A percentile compares a stretch with the other conserved stretches of the same genome.
These are phyloP conservation scores for Cetoscarus ocellatus DNA, from an alignment of 2,797 vertebrate genomes.

Conservation along the genomic window DNA sequence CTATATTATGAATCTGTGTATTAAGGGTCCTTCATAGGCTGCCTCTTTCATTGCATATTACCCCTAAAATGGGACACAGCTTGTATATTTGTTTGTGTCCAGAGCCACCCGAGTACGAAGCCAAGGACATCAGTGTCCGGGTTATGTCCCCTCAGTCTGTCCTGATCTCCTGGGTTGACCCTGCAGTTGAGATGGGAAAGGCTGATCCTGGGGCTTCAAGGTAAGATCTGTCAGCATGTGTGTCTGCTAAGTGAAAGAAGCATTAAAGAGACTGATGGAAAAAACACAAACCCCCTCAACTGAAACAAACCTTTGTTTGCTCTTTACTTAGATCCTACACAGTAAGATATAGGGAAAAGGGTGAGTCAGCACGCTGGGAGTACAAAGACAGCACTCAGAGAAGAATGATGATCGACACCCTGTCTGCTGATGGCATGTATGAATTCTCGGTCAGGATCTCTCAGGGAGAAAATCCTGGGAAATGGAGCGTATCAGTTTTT, in stretches of 20 bases:
- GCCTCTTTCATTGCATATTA: too few relatives aligned
- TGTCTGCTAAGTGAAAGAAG: slow-evolving; percentile 11
- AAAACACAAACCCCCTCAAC: background rate
- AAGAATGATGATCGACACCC: slow-evolving; percentile 89
- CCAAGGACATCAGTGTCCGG: slow-evolving; percentile 91
- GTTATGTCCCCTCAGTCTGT: slow-evolving; percentile 97
- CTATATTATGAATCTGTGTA: too few relatives aligned
- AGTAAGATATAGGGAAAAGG: slow-evolving; percentile 94
- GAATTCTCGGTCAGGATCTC: slow-evolving; percentile 95
- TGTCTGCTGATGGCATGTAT: slow-evolving; percentile 95
- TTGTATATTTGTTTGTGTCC: slow-evolving; percentile 50
- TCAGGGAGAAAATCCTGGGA: slow-evolving; percentile 88
- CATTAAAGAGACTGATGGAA: background rate
- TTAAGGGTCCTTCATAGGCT: too few relatives aligned
- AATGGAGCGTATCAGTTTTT: slow-evolving; percentile 95
- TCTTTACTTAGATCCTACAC: slow-evolving; percentile 87
- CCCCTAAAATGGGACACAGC: too few relatives aligned
- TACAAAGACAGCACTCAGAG: slow-evolving; percentile 89
- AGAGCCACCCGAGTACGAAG: slow-evolving; percentile 91
- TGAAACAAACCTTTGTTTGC: slow-evolving; percentile 20
- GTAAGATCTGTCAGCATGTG: slow-evolving; percentile 53
- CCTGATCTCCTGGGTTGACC: slow-evolving; percentile 94
- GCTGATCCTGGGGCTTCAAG: slow-evolving; percentile 72
- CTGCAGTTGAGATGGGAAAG: slow-evolving; percentile 89
- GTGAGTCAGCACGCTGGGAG: slow-evolving; percentile 96